Conservation (phyloP, 2,113 vertebrate species). For the Aegypius monachus region DNA sequence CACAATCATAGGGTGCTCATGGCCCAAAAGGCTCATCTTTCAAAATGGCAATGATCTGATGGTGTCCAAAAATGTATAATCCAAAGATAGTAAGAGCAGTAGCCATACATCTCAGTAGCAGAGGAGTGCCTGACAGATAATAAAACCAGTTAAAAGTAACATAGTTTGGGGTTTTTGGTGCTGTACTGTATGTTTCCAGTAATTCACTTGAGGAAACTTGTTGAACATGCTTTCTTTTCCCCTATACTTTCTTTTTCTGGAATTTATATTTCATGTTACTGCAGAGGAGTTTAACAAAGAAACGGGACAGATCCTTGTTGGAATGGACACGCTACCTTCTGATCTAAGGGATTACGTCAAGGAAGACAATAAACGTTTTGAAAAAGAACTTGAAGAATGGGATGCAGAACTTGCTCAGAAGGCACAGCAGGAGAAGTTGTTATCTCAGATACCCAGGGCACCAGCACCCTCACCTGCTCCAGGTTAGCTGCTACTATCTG, state of each 20-base stretch:
- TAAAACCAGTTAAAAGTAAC: not conserved
- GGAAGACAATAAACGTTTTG: conserved; percentile 90
- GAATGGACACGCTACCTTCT: conserved; percentile 90
- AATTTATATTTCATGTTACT: not conserved
- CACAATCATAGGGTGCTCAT: not conserved
- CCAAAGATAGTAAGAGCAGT: not conserved
- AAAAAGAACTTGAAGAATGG: conserved; percentile 93
- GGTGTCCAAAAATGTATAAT: not conserved
- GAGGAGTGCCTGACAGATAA: not conserved
- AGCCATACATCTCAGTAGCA: not conserved
- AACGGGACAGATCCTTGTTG: conserved; percentile 88
- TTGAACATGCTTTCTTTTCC: not conserved
- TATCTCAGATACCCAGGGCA: conserved; percentile 71
- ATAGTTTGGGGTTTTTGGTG: not conserved
- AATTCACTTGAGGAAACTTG: not conserved
- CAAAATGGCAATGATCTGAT: not conserved
- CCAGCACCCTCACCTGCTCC: conserved; percentile 72
- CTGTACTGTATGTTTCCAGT: not conserved
- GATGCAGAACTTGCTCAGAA: conserved; percentile 85
- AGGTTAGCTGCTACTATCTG: conserved; percentile 61
- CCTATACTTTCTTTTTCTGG: not conserved
- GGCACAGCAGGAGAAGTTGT: conserved; percentile 88
- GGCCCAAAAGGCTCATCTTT: not conserved
- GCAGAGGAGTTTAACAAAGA: conserved; percentile 96
- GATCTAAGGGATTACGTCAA: conserved; percentile 93